Evolutionary conservation across 2,113 vertebrate genomes (phyloP).

Genomic region (Chlamydotis undulata): DNA sequence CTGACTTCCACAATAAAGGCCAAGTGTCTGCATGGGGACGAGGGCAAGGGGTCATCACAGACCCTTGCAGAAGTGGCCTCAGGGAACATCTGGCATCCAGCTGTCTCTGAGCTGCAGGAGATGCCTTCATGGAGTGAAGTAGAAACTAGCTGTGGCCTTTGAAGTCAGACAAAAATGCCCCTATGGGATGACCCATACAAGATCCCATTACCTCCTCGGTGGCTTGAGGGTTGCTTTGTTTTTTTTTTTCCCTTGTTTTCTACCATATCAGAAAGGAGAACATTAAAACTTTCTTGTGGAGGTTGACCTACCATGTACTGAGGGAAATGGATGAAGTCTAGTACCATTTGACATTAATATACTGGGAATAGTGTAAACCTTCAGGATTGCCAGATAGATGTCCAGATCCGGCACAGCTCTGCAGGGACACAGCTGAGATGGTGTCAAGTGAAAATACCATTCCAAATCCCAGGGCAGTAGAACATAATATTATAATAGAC

Average conservation of each 20-base stretch:
- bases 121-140: background rate
- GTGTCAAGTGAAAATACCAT: background rate
- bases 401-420: background rate
- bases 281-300: background rate
- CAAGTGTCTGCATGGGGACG: background rate
- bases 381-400: background rate
- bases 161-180: accelerated
- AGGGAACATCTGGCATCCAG: background rate
- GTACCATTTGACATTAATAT: background rate
- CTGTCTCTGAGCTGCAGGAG: background rate
- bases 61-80: background rate
- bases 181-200: background rate
- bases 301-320: background rate
- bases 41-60: background rate
- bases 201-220: background rate
- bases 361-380: background rate
- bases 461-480: background rate
- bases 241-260: background rate
- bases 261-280: background rate
- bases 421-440: background rate
- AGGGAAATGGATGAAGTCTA: background rate
- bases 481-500: background rate
- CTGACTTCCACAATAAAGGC: background rate
- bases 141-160: background rate
- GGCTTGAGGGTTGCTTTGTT: background rate